Percentiles rank a stretch among this genome's conserved stretches.
These are phyloP conservation scores for Cairina moschata DNA, from an alignment of 2,113 vertebrate species.

Conservation along the genomic window DNA sequence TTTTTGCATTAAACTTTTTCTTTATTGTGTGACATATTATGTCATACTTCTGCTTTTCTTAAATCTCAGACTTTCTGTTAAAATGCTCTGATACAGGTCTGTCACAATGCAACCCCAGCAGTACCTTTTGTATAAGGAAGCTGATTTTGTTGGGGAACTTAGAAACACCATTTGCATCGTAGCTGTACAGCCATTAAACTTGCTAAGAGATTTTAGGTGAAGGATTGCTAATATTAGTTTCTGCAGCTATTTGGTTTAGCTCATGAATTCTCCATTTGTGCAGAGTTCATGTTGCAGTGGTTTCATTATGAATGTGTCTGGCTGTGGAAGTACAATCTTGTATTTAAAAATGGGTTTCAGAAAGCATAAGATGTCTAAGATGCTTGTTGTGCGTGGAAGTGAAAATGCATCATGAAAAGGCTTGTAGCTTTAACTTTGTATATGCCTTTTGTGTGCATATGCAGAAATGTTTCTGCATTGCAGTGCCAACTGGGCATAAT, in stretches of 20 bases:
- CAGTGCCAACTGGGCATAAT: neutral
- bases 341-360: neutral
- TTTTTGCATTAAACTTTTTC: neutral
- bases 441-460: neutral
- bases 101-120: neutral
- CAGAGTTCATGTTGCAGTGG: neutral
- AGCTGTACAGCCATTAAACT: neutral
- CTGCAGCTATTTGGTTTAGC: neutral
- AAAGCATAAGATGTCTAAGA: neutral
- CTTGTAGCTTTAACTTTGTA: neutral
- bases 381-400: neutral
- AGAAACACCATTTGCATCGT: neutral
- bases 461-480: neutral
- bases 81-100: neutral
- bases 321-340: neutral
- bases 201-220: neutral
- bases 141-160: neutral
- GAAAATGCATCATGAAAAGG: neutral
- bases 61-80: neutral
- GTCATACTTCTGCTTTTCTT: neutral
- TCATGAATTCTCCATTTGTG: neutral
- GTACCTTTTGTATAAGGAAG: neutral
- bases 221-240: neutral
- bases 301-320: conserved; percentile 31
- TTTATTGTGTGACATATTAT: neutral